Percentiles rank a stretch among this genome's conserved stretches.
These are phyloP conservation scores for Alauda arvensis DNA, from an alignment of 2,797 vertebrate species.

Conservation along the genomic window DNA sequence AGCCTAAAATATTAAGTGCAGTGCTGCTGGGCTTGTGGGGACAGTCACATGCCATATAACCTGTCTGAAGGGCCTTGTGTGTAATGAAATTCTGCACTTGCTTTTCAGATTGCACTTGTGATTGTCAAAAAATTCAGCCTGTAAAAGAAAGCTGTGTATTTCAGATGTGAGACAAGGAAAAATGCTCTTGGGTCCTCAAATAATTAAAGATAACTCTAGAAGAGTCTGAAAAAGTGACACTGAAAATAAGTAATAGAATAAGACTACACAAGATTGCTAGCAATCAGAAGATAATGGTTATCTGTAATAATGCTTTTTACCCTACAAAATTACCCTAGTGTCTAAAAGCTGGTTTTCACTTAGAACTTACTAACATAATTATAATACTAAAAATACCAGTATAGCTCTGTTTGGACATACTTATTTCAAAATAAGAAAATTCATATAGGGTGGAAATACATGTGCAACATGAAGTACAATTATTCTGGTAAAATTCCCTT, in stretches of 20 bases:
- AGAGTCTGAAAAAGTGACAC: background rate
- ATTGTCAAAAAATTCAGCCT: background rate
- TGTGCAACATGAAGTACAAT: background rate
- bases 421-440: conserved; percentile 20
- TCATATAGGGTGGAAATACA: background rate
- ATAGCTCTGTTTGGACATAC: background rate
- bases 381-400: background rate
- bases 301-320: background rate
- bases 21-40: background rate
- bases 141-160: background rate
- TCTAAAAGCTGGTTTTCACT: background rate
- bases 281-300: background rate
- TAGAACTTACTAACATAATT: conserved; percentile 6
- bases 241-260: background rate
- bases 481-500: background rate
- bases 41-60: background rate
- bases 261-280: background rate
- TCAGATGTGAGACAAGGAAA: background rate
- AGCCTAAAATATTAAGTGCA: background rate
- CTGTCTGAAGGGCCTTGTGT: background rate
- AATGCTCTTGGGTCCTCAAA: background rate
- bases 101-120: background rate
- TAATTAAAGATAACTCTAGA: background rate
- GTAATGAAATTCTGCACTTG: background rate
- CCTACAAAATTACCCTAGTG: background rate